Evolutionary conservation across 2,888 invertebrate species (phyloP), one percentile per base, ranked within the genome.

Genomic region (Diogma glabrata): DNA sequence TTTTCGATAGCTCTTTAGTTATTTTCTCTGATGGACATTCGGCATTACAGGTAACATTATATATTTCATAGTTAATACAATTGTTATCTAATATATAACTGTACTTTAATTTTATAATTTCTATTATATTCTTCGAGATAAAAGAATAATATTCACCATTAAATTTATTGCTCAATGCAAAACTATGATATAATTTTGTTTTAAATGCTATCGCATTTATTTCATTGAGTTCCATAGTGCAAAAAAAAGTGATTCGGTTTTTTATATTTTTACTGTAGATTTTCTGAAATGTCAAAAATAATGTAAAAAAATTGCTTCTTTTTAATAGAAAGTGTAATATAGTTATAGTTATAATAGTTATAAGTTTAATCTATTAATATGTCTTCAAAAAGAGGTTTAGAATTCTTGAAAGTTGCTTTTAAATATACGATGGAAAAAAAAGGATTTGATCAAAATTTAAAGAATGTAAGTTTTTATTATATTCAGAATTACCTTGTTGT

Each of bases 371-470:
- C 9, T 38, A 14, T 28, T 33, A 43, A 30, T 38, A 63, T 61
- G 60, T 52, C 57, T 14, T 51, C 54, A 7, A 64, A 65, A 50
- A 69, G 64, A 55, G 64, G 66, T 19, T 51, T 69, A 2, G 67
- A 71, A 47, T 58, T 73, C 17, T 51, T 74, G 1, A 72, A 67
- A 60, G 52, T 59, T 28, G n/a, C 74, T 7, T 58, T 70, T 2
- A 64, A 70, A 7, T 62, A 50, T 52, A 53, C 67, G 1, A 43
- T 60, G 2, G 66, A 66, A 30, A 55, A 66, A 0, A 67, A 69
- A 3, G 69, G 69, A 8, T 75, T 71, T 54, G 74, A 72, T 38
- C 64, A 62, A 26, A 67, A 69, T 28, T 58, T 76, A 55, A 67
- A 70, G 56, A 71, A 73, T 59, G 77, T 76, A 57, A 61, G 61